Evolutionary conservation across 2,113 vertebrate species (phyloP).

Genomic region (Aspiorhynchus laticeps): DNA sequence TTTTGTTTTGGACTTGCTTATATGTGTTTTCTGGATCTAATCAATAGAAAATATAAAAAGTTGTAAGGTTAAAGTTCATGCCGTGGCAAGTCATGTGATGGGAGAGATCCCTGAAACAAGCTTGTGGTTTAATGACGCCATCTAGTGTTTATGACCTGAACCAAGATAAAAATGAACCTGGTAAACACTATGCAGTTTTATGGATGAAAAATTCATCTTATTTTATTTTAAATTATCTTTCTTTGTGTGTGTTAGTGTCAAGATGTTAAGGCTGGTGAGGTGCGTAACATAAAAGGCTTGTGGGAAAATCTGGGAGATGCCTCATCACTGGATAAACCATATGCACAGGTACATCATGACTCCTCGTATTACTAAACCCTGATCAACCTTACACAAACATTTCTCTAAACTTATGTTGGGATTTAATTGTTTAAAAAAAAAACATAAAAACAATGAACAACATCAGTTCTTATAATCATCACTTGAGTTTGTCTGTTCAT

Average conservation of each 20-base stretch:
- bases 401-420: not conserved
- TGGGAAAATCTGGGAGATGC: conserved; percentile 81
- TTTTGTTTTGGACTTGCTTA: not conserved
- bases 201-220: not conserved
- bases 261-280: conserved; percentile 85
- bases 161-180: not conserved
- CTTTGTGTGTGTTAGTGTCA: conserved; percentile 58
- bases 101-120: not conserved
- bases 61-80: not conserved
- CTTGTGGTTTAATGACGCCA: not conserved
- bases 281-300: conserved; percentile 80
- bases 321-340: conserved; percentile 51
- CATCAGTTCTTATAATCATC: not conserved
- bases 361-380: not conserved
- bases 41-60: not conserved
- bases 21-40: not conserved
- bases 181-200: not conserved
- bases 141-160: not conserved
- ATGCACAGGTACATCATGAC: conserved; percentile 37
- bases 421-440: not conserved
- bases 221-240: not conserved
- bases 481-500: not conserved
- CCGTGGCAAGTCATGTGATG: not conserved
- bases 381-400: not conserved
- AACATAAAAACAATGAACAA: not conserved